Evolutionary conservation across 2,113 vertebrate genomes (phyloP).

Genomic region (Grus americana): DNA sequence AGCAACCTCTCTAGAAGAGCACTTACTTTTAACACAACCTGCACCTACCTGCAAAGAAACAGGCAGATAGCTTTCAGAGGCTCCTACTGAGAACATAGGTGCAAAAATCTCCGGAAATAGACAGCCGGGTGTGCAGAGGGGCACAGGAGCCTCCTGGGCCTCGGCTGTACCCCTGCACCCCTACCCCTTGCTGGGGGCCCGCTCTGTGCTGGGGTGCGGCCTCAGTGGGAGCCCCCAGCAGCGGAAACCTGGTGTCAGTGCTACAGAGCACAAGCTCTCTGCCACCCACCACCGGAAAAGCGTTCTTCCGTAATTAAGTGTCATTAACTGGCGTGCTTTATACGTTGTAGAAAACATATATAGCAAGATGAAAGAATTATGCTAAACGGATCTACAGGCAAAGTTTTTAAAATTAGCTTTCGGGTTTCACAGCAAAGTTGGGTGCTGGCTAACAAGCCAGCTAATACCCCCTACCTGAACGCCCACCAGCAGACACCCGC

Average conservation of each 20-base stretch:
- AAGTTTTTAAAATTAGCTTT: neutral
- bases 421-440: neutral
- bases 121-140: fast-evolving
- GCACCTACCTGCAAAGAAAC: fast-evolving
- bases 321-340: fast-evolving
- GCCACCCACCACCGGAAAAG: neutral
- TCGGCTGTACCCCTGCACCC: neutral
- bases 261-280: neutral
- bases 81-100: fast-evolving
- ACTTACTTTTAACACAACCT: fast-evolving
- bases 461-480: too few relatives aligned
- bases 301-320: neutral
- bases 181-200: neutral
- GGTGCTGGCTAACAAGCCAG: neutral
- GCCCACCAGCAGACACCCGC: too few relatives aligned
- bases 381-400: neutral
- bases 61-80: too few relatives aligned
- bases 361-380: fast-evolving
- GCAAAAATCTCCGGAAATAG: neutral
- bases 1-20: too few relatives aligned
- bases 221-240: neutral
- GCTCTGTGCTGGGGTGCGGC: neutral
- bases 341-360: fast-evolving
- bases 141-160: neutral
- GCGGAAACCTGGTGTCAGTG: neutral